These are phyloP conservation scores for Protophormia terraenovae DNA, from an alignment of 2,888 invertebrate species.

Conservation along the genomic window DNA sequence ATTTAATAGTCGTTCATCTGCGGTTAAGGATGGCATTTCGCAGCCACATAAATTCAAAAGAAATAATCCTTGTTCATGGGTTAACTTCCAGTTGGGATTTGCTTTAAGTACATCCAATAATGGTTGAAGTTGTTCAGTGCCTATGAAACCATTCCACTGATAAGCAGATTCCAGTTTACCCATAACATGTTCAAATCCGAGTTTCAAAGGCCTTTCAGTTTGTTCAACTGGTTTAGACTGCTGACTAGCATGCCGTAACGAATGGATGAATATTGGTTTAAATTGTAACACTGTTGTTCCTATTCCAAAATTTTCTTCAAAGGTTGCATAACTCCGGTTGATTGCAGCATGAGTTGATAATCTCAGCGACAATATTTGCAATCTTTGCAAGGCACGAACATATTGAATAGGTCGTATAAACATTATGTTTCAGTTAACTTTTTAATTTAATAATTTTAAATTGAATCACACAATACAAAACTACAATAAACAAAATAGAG, in stretches of 20 bases:
- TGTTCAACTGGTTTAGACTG: neutral
- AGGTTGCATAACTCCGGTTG: conserved; percentile 49
- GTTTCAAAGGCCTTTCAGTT: conserved; percentile 17
- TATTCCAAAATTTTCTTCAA: neutral
- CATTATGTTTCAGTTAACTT: conserved; percentile 16
- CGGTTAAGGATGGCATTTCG: conserved; percentile 82
- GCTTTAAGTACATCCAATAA: conserved; percentile 71
- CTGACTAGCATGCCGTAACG: neutral
- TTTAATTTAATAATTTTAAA: conserved; percentile 9
- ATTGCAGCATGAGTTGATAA: neutral
- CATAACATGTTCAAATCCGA: conserved; percentile 68
- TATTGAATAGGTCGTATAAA: conserved; percentile 34
- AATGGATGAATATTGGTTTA: neutral
- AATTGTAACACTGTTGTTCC: neutral
- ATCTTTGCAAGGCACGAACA: conserved; percentile 22
- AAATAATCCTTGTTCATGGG: conserved; percentile 73
- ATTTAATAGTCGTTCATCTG: conserved; percentile 81
- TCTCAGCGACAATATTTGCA: conserved; percentile 6
- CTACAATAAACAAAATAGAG: neutral
- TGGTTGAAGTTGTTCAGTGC: conserved; percentile 70
- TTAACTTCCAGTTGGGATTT: conserved; percentile 50
- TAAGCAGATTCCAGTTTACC: conserved; percentile 72
- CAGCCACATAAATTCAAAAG: conserved; percentile 83
- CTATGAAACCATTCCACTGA: conserved; percentile 70
- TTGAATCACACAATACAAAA: neutral